These are phyloP conservation scores for Lasiurus cinereus DNA, from an alignment of 2,113 vertebrate genomes.

Conservation along the genomic window DNA sequence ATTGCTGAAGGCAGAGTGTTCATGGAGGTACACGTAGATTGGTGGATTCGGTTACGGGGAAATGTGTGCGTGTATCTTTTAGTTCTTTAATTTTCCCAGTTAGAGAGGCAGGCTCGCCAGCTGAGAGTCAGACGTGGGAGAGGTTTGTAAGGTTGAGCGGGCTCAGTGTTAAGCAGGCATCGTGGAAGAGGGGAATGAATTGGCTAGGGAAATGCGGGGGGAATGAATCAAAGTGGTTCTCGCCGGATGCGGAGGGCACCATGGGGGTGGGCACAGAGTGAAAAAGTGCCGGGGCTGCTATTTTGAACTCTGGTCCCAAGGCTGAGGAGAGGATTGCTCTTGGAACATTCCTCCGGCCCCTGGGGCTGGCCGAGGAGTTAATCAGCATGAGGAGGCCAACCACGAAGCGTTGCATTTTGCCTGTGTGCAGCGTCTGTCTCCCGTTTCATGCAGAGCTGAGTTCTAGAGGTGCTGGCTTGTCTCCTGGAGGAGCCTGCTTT, in stretches of 20 bases:
- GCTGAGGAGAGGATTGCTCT: background rate
- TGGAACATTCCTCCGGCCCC: background rate
- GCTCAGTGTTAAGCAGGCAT: background rate
- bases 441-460: slow-evolving; percentile 11
- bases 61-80: background rate
- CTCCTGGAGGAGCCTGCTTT: background rate
- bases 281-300: background rate
- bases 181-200: background rate
- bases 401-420: background rate
- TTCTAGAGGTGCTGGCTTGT: background rate
- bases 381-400: background rate
- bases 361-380: background rate
- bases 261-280: background rate
- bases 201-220: background rate
- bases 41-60: slow-evolving; percentile 26
- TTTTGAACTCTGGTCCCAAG: background rate
- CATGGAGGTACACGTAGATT: background rate
- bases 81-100: slow-evolving; percentile 8
- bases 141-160: slow-evolving; percentile 10
- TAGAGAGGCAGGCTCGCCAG: background rate
- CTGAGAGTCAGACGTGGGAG: background rate
- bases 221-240: background rate
- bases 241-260: background rate
- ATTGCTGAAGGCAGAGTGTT: background rate
- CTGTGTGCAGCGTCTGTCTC: background rate